Evolutionary conservation across 1,140 invertebrate species (phyloP), one percentile per base, ranked within the genome.

Genomic region (Aphelenchoides besseyi): DNA sequence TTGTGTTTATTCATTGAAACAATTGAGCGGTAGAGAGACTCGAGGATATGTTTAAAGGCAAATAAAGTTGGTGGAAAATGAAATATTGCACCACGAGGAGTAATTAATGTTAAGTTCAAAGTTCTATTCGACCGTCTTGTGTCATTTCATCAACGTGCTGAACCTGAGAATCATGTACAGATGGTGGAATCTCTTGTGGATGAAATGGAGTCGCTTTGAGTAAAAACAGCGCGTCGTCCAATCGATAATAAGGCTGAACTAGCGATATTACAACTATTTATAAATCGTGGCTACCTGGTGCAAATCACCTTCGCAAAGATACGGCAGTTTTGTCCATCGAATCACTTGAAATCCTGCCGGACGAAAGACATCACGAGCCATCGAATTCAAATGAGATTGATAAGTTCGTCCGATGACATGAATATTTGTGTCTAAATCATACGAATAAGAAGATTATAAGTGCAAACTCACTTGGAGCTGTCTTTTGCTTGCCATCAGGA

Each of bases 301-400:
- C n/a, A 95, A 86, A 85, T 96, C 93, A 0, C 94, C 94, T 86
- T 97, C 93, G 86, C 93, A 96, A 8, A 97, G 86, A 86, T 97
- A 97, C 1, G 94, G 93, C 23, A 95, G 86, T 80, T 91, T 88
- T 8, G 91, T 89, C 91, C 93, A 95, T 2, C 87, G 86, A 0
- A 89, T 85, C 3, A 95, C 87, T 70, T 89, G 86, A 81, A 92
- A 91, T 0, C 91, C 91, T 62, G 88, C 83, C 0, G 91, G 90
- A 41, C 86, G 85, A 64, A 91, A 88, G 64, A 93, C 90, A 77
- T 91, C 81, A 3, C 82, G 82, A 28, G 91, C 87, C 68, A 93
- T 87, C 62, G 89, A 89, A 3, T 86, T 83, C 1, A 91, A 89
- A 84, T 95, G 92, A 57, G 90, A 89, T 82, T 94, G 92, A 81